Base-by-base conservation (phyloP, 2,797 vertebrate genomes). In the Enteromius argenteus region DNA sequence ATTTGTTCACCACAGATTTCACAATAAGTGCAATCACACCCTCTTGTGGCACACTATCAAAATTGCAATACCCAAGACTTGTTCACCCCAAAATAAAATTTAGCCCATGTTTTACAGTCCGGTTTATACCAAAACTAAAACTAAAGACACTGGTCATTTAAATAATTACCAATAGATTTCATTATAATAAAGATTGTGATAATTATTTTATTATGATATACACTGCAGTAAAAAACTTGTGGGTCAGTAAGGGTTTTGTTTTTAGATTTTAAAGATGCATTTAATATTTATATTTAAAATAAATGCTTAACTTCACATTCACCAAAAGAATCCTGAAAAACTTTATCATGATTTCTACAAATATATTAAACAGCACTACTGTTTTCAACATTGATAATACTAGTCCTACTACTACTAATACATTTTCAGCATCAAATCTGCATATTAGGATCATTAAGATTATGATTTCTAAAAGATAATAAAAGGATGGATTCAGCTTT, bases 21-120 rank as follows among this genome's bases (percentile, higher is more conserved):
- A 27, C 11, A 19, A 27, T 11, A 11, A 13, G 17, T 35, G 21
- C 27, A 35, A 19, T 32, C 53, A 42, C 10, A 8, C 79, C 79
- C 51, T 10, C 79, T 71, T 71, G 79, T 81, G 79, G 79, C 51
- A 80, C 23, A 32, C 5, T 62, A 35, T 30, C 30, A 53, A 80
- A 56, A 56, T 11, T 8, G 19, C 68, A 60, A 44, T 27, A 68
- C 39, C 53, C 11, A 51, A 58, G n/a, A 23, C n/a, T 19, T 7
- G 17, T 19, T 53, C 51, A 51, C 49, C 49, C 49, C 17, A 51
- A 51, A 19, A 51, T 17, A 1, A 51, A 51, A 51, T 7, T 2
- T 5, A 51, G 2, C 49, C 49, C 49, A 51, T 19, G 17, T 51
- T 19, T 51, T 51, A 19, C 17, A 19, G 13, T 9, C 32, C 35